These are phyloP conservation scores for Coregonus sp. DNA, from an alignment of 2,797 vertebrate species.

Conservation along the genomic window DNA sequence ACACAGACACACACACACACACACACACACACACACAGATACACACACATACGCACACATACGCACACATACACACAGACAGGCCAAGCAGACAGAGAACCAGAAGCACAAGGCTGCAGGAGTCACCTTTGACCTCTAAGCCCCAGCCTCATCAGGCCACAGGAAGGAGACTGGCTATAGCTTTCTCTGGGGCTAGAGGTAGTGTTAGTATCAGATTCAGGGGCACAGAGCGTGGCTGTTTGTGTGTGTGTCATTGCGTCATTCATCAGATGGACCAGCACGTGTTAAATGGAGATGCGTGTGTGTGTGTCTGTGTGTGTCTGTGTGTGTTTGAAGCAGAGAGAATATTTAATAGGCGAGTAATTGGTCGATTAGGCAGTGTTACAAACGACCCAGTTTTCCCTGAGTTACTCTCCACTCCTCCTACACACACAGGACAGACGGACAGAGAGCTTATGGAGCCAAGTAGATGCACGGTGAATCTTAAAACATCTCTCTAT, in stretches of 20 bases:
- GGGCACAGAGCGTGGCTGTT: neutral
- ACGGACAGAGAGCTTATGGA: neutral
- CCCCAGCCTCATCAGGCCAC: too few species aligned
- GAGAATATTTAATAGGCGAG: slow-evolving; percentile 59
- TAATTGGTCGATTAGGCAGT: slow-evolving; percentile 59
- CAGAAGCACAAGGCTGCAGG: neutral
- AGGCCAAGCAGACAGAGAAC: neutral
- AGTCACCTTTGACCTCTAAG: neutral
- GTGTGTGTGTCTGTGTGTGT: too few species aligned
- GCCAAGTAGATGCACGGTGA: neutral
- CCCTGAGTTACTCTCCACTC: neutral
- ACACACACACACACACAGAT: slow-evolving; percentile 16
- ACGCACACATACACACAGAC: slow-evolving; percentile 6
- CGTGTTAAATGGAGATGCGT: slow-evolving; percentile 51
- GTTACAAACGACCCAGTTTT: slow-evolving; percentile 66
- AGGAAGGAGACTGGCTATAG: too few species aligned
- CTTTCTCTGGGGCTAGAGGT: too few species aligned
- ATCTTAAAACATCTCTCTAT: neutral
- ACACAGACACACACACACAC: neutral
- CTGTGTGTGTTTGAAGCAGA: slow-evolving; percentile 17
- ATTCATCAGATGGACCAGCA: slow-evolving; percentile 61
- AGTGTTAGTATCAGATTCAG: too few species aligned
- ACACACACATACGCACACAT: slow-evolving; percentile 21
- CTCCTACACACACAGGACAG: neutral
- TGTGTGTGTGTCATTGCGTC: slow-evolving; percentile 25